These are phyloP conservation scores for Tolmerus cingulatus DNA, from an alignment of 2,888 invertebrate genomes.

Conservation along the genomic window DNA sequence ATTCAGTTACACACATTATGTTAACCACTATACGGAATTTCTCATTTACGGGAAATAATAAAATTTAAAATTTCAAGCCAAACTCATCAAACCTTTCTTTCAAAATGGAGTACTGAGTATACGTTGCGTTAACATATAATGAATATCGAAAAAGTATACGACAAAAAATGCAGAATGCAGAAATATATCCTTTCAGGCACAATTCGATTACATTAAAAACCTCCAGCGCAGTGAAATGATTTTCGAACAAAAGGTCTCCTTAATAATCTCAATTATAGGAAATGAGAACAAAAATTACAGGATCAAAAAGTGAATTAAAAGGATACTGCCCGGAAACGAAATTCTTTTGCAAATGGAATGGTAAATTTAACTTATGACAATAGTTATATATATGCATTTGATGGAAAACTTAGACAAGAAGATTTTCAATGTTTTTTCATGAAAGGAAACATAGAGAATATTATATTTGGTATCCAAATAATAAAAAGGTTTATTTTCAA, in stretches of 20 bases:
- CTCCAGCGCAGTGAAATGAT: neutral
- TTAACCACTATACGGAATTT: neutral
- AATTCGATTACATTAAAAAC: neutral
- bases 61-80: neutral
- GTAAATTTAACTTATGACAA: neutral
- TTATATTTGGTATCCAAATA: too few relatives aligned
- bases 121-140: neutral
- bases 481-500: too few relatives aligned
- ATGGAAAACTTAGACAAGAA: neutral
- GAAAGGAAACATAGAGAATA: too few relatives aligned
- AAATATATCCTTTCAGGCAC: neutral
- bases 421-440: too few relatives aligned
- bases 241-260: neutral
- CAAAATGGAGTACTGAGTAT: neutral
- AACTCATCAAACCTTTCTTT: neutral
- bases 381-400: neutral
- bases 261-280: neutral
- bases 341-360: neutral
- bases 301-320: neutral
- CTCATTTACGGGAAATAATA: neutral
- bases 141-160: neutral
- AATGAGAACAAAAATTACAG: neutral
- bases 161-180: neutral
- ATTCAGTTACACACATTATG: neutral
- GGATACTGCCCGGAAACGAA: neutral